Conservation (phyloP, 2,797 vertebrate genomes). For the Linurgus olivaceus region DNA sequence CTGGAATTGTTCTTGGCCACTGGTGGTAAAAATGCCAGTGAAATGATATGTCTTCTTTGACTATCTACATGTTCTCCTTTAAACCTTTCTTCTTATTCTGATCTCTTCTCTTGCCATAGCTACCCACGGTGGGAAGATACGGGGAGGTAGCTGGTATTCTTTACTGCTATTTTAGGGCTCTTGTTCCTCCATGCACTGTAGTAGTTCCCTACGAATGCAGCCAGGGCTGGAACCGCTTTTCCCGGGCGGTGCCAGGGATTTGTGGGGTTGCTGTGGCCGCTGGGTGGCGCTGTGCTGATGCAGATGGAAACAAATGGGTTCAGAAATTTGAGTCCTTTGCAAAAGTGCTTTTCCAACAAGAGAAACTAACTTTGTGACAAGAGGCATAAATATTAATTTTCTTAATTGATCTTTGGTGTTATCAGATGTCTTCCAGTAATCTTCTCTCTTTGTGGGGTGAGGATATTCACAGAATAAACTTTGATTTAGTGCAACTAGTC, state of each 20-base stretch:
- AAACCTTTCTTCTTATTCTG: background rate
- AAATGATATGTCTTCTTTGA: background rate
- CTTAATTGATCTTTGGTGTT: background rate
- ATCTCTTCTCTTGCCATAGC: background rate
- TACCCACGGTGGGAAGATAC: background rate
- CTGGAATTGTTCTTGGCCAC: background rate
- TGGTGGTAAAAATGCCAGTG: background rate
- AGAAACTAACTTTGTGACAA: background rate
- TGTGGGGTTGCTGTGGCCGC: background rate
- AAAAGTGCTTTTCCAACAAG: background rate
- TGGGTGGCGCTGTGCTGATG: background rate
- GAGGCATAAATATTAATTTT: background rate
- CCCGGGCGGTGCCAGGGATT: background rate
- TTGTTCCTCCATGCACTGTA: accelerated
- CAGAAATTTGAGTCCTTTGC: background rate
- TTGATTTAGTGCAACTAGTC: background rate
- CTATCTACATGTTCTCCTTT: background rate
- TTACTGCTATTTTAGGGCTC: background rate
- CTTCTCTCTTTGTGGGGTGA: background rate
- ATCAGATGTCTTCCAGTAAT: background rate
- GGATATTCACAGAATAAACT: background rate
- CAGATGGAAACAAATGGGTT: accelerated
- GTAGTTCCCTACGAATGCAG: background rate
- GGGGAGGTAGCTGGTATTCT: background rate
- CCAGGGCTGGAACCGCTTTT: background rate